Percentiles rank a stretch among this genome's conserved stretches.
These are phyloP conservation scores for Furnarius figulus DNA, from an alignment of 2,113 vertebrate species.

Conservation along the genomic window DNA sequence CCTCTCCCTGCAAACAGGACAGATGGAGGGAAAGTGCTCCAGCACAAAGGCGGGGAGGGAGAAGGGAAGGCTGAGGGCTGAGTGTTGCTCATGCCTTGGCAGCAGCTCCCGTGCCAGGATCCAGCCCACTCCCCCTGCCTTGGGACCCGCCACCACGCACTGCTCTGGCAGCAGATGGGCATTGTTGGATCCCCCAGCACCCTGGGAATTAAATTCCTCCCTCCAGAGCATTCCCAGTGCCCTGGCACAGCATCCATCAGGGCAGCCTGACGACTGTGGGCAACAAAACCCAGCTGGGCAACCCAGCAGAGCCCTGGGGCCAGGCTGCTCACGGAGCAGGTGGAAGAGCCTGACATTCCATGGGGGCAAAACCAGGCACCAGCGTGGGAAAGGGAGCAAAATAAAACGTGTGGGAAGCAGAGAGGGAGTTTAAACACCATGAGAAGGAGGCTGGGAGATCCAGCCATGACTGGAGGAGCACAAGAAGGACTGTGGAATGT, in stretches of 20 bases:
- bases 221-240: background rate
- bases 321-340: background rate
- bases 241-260: background rate
- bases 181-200: background rate
- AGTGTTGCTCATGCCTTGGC: background rate
- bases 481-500: background rate
- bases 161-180: slow-evolving; percentile 3
- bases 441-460: background rate
- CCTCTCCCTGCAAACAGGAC: background rate
- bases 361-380: background rate
- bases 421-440: background rate
- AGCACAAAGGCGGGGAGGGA: background rate
- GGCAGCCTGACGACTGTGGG: background rate
- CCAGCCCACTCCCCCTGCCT: background rate
- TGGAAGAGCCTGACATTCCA: background rate
- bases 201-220: background rate
- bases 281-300: background rate
- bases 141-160: background rate
- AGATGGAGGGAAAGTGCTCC: background rate
- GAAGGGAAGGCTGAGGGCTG: background rate
- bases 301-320: background rate
- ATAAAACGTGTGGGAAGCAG: background rate
- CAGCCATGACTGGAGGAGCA: background rate
- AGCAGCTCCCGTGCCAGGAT: background rate
- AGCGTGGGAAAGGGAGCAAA: background rate